Evolutionary conservation across 2,888 invertebrate species (phyloP), one percentile per base, ranked within the genome.

Genomic region (Copidosoma aretas): DNA sequence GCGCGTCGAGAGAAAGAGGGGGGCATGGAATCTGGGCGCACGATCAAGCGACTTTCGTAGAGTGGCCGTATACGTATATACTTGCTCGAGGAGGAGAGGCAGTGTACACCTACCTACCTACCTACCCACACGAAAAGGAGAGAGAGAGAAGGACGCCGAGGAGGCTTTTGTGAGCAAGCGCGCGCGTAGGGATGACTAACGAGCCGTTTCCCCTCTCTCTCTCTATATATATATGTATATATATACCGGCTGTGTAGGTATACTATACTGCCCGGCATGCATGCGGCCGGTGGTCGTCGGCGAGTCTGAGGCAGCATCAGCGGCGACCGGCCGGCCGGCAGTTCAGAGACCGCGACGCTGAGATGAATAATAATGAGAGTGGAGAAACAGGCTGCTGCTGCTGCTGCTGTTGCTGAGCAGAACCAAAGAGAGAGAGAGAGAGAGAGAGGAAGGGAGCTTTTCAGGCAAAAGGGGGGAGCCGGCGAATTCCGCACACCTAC

Each of bases 361-460:
- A 74, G 74, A 75, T 76, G 78, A 78, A 78, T 78, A 77, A 76
- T 77, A 77, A 78, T 78, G 77, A 77, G 76, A 21, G 54, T 24
- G 49, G 22, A 22, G 49, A 49, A 60, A 49, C 60, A n/a, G 60
- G 60, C 60, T 60, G 25, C 21, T 12, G 43, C 1, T 41, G 41
- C 41, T 46, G 53, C 58, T 46, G 43, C 43, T 46, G 43, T 17
- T 46, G 43, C 43, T 46, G 14, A 32, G 32, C 32, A 32, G 32
- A 32, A 32, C 8, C 21, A 32, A 8, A 32, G 51, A 53, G 56
- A 49, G 14, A 24, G 54, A n/a, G n/a, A n/a, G 32, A 32, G 32
- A 32, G 51, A 53, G 56, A 49, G 14, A 24, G 54, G 17, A 22
- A 24, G 49, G 21, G 43, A 39, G 49, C 39, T 49, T 32, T 32